Conservation (phyloP, 2,888 invertebrate genomes). For the Margaritifera margaritifera region DNA sequence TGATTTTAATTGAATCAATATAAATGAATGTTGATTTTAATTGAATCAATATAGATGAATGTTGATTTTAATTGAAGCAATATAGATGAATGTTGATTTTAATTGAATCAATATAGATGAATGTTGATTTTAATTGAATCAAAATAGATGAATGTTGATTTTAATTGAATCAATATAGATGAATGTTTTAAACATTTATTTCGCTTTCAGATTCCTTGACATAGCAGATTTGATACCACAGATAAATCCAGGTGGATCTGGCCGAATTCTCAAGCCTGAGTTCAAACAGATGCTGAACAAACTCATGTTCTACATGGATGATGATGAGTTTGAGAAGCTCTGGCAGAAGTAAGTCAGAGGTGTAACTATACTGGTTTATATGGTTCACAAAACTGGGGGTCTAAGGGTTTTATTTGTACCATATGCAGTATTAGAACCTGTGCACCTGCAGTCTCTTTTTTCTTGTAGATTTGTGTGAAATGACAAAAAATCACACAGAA, state of each 20-base stretch:
- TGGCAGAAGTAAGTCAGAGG: conserved; percentile 64
- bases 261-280: conserved; percentile 67
- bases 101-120: not conserved
- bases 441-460: not conserved
- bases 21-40: not conserved
- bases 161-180: not conserved
- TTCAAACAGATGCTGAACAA: conserved; percentile 66
- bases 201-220: conserved; percentile 59
- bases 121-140: not conserved
- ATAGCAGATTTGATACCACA: conserved; percentile 69
- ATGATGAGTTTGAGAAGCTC: conserved; percentile 70
- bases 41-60: not conserved
- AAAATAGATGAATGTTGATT: not conserved
- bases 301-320: conserved; percentile 68
- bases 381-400: not conserved
- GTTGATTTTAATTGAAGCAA: no score
- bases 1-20: no score
- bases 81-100: no score
- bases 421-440: not conserved
- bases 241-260: conserved; percentile 66
- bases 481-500: no score
- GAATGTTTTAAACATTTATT: conserved; percentile 1
- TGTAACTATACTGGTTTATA: not conserved
- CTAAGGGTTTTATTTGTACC: not conserved
- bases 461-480: no score